Base-by-base conservation (phyloP, 1,140 invertebrate species). In the Nymphalis io region DNA sequence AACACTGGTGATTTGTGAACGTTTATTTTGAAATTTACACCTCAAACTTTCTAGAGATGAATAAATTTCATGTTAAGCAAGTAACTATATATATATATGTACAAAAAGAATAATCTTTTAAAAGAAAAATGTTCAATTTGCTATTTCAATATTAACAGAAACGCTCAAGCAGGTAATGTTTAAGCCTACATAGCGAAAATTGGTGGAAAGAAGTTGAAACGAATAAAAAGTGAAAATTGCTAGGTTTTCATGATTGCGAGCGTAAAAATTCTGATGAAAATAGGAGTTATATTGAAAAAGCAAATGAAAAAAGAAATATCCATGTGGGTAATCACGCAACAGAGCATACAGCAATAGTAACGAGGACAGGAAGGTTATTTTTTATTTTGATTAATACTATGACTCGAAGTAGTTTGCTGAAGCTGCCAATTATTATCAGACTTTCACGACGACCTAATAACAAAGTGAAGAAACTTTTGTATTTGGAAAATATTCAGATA, bases 211-310 rank as follows among this genome's bases (percentile, higher is more conserved):
- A 60, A 58, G 38, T 71, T 44, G 58, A 53, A 71, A 64, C 20
- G 48, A 71, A 71, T 61, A 66, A 71, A 67, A 71, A 59, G 51
- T 70, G 60, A 44, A 71, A 70, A 66, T 46, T 66, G 57, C 38
- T 61, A 46, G 62, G 69, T 58, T 71, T 71, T 66, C 63, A 66
- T 71, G 63, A 71, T 66, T 71, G 69, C 58, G 46, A 53, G 62
- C 68, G 39, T 53, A 63, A 57, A 71, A 65, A 55, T 61, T 66
- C 62, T 44, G 69, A 44, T 58, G 69, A 62, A 65, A 71, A 66
- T 62, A 53, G 39, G 51, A 69, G 67, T 61, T 69, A 44, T 58
- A 69, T 69, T 69, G 48, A 69, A 61, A 69, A 61, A 60, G 59
- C 59, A 38, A 60, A 62, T 55, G 67, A 46, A 60, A 62, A 68